Percentiles rank a stretch among this genome's conserved stretches.
Conservation (phyloP, 2,113 vertebrate genomes). For the Sporophila hypoxantha region DNA sequence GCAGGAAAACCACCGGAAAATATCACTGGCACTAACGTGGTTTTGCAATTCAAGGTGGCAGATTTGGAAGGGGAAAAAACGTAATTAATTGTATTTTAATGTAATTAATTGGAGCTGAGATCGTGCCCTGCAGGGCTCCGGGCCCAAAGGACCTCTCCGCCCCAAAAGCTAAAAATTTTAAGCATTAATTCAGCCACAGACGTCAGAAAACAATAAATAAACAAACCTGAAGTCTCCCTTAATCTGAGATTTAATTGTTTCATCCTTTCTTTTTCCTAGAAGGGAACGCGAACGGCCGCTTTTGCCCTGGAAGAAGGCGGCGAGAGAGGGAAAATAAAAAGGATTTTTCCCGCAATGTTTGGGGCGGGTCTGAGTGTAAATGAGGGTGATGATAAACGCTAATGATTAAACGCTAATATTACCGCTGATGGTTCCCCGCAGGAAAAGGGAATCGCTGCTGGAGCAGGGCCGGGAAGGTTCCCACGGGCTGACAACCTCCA, state of each 20-base stretch:
- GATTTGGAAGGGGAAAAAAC: not conserved
- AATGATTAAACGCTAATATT: not conserved
- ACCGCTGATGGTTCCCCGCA: not conserved
- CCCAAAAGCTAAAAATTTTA: not conserved
- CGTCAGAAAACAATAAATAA: not conserved
- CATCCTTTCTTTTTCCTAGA: not conserved
- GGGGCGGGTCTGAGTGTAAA: not conserved
- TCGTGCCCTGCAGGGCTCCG: not conserved
- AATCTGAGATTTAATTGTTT: not conserved
- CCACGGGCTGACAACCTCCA: not conserved
- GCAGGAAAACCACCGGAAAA: not conserved
- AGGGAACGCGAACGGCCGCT: accelerated
- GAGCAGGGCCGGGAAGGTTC: not conserved
- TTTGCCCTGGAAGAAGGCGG: not conserved
- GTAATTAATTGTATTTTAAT: not conserved
- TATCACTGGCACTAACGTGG: not conserved
- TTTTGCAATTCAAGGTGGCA: not conserved
- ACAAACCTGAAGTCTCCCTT: not conserved
- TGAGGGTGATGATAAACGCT: not conserved
- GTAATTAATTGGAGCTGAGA: not conserved
- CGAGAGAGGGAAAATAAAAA: not conserved
- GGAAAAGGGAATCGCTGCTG: not conserved
- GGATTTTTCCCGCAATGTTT: not conserved
- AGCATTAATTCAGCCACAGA: not conserved
- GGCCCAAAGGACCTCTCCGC: not conserved